Conservation (phyloP, 2,797 vertebrate species). For the Poecile montanus region DNA sequence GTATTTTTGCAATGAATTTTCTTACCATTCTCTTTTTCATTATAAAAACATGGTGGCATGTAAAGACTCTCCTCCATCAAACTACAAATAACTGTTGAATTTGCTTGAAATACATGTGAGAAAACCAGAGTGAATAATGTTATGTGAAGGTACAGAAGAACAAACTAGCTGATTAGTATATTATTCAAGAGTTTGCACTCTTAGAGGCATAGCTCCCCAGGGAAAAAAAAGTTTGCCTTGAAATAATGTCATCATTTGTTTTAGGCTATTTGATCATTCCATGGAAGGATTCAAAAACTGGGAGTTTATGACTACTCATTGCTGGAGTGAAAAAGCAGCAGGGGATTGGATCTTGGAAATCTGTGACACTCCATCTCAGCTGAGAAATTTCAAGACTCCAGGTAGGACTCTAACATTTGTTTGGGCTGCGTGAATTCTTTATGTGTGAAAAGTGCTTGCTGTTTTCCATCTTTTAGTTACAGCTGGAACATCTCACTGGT, state of each 20-base stretch:
- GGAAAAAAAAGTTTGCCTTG: not conserved
- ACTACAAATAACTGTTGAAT: not conserved
- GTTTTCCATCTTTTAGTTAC: not conserved
- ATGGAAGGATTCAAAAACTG: slow-evolving; percentile 99
- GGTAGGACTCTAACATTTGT: slow-evolving; percentile 75
- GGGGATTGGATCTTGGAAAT: slow-evolving; percentile 98
- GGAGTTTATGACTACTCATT: slow-evolving; percentile 99
- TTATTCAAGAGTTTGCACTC: not conserved
- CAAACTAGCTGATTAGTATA: not conserved
- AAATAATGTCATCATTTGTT: slow-evolving; percentile 24
- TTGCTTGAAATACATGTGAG: not conserved
- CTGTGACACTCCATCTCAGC: slow-evolving; percentile 95
- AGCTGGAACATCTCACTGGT: not conserved
- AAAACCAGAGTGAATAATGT: not conserved
- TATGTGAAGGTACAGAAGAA: not conserved
- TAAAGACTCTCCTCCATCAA: not conserved
- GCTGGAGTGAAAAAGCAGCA: slow-evolving; percentile 96
- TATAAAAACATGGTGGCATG: not conserved
- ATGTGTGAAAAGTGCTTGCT: not conserved
- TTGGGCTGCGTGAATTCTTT: not conserved
- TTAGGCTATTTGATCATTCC: slow-evolving; percentile 95
- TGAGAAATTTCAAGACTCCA: slow-evolving; percentile 97
- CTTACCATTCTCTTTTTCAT: not conserved
- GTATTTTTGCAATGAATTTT: not conserved
- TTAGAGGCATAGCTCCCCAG: not conserved